phyloP scores from a whole-genome alignment of 2,797 vertebrate genomes.

The Anableps anableps region DNA sequence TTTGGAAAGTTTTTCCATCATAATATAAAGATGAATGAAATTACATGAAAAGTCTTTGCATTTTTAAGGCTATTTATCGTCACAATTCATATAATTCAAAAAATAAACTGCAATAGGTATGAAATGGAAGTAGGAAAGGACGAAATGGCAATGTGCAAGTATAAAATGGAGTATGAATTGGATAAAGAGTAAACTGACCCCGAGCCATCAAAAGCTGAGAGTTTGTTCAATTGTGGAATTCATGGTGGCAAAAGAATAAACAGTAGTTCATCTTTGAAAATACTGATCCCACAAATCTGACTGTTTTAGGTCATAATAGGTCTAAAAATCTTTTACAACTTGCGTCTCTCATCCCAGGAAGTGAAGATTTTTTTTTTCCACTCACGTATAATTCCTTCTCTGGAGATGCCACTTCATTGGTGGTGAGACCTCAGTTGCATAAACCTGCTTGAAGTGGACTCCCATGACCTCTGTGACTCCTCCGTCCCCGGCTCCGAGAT shows the following conservation, averaged over 20 bases:
- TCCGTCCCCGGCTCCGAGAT: slow-evolving; percentile 96
- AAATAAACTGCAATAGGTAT: too few relatives aligned
- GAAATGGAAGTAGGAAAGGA: background rate
- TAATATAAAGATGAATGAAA: background rate
- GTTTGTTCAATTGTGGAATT: background rate
- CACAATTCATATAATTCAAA: background rate
- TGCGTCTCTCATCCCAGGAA: background rate
- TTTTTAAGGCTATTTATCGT: too few relatives aligned
- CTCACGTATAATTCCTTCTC: slow-evolving; percentile 94
- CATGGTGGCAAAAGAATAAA: background rate
- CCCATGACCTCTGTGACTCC: slow-evolving; percentile 96
- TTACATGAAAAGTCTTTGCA: background rate
- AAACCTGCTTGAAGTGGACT: slow-evolving; percentile 91
- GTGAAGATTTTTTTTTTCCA: background rate
- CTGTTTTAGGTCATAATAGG: background rate
- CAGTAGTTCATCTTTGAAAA: background rate
- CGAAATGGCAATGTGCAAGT: background rate
- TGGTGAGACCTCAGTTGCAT: slow-evolving; percentile 92
- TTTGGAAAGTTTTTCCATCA: background rate
- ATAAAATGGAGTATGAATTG: background rate
- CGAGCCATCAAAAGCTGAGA: background rate
- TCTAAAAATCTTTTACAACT: background rate
- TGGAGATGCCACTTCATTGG: slow-evolving; percentile 99
- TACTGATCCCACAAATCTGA: background rate
- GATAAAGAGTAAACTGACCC: background rate